These are phyloP conservation scores for Aplidium turbinatum DNA, from an alignment of 23 tunicate genomes.

Conservation along the genomic window DNA sequence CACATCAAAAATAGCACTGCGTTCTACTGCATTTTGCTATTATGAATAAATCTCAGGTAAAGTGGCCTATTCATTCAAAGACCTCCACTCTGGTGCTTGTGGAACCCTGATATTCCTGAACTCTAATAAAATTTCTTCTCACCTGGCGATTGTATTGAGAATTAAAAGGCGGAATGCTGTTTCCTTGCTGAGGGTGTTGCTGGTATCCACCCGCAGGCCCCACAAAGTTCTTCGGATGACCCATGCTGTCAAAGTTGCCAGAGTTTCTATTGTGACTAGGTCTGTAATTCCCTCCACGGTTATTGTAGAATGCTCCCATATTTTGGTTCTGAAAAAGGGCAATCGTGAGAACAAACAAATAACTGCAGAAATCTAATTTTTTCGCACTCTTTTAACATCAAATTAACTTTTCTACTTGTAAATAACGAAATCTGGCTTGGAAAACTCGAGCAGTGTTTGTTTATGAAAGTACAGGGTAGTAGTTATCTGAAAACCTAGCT, in stretches of 20 bases:
- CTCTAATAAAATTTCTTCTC: neutral
- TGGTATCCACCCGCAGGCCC: conserved; percentile 24
- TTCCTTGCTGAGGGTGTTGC: conserved; percentile 6
- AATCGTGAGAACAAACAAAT: too few relatives aligned
- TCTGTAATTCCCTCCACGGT: conserved; percentile 22
- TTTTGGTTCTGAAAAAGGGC: neutral
- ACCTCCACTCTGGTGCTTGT: too few relatives aligned
- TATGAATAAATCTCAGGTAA: too few relatives aligned
- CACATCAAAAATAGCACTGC: too few relatives aligned
- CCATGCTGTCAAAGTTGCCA: conserved; percentile 63
- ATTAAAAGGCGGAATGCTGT: conserved; percentile 1
- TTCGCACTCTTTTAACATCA: too few relatives aligned
- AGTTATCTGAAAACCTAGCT: too few relatives aligned
- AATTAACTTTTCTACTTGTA: too few relatives aligned
- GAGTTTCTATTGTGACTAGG: conserved; percentile 28
- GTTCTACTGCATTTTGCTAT: too few relatives aligned
- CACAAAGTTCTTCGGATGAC: conserved; percentile 42
- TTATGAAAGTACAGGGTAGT: too few relatives aligned
- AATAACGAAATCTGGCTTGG: too few relatives aligned
- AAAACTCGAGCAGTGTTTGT: too few relatives aligned
- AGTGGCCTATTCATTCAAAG: too few relatives aligned
- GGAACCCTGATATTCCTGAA: neutral
- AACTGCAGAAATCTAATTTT: neutral
- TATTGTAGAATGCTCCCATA: conserved; percentile 16
- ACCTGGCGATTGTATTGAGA: conserved; percentile 33